phyloP scores from a whole-genome alignment of 2,113 vertebrate genomes.

The Mobula birostris region DNA sequence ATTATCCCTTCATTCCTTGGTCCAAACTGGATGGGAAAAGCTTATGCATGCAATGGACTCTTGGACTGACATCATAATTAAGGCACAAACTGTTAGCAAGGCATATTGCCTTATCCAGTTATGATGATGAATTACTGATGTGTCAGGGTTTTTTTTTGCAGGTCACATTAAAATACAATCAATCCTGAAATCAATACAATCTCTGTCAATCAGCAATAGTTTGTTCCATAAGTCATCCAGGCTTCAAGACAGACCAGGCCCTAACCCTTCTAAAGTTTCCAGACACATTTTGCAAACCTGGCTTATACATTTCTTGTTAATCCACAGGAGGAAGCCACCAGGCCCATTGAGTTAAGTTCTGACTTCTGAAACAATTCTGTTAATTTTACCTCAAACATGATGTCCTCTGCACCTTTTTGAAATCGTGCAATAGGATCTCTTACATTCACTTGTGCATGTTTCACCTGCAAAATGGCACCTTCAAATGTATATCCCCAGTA shows the following conservation, averaged over 20 bases:
- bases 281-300: not conserved
- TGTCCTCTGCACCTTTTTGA: not conserved
- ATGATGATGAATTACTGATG: not conserved
- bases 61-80: conserved; percentile 4
- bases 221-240: not conserved
- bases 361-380: no score
- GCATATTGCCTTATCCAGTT: not conserved
- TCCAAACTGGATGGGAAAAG: conserved; percentile 1
- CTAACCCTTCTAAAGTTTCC: not conserved
- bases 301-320: not conserved
- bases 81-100: not conserved
- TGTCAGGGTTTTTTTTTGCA: conserved; percentile 18
- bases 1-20: conserved; percentile 27
- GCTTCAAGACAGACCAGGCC: not conserved
- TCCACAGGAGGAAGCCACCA: no score
- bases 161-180: not conserved
- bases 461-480: not conserved
- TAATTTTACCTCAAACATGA: no score
- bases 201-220: not conserved
- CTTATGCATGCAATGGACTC: not conserved
- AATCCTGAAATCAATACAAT: not conserved
- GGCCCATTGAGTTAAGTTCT: no score
- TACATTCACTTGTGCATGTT: not conserved
- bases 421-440: not conserved
- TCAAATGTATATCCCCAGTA: no score